phyloP scores from a whole-genome alignment of 92 coral and sea anemone species.

The Blastomussa wellsi region DNA sequence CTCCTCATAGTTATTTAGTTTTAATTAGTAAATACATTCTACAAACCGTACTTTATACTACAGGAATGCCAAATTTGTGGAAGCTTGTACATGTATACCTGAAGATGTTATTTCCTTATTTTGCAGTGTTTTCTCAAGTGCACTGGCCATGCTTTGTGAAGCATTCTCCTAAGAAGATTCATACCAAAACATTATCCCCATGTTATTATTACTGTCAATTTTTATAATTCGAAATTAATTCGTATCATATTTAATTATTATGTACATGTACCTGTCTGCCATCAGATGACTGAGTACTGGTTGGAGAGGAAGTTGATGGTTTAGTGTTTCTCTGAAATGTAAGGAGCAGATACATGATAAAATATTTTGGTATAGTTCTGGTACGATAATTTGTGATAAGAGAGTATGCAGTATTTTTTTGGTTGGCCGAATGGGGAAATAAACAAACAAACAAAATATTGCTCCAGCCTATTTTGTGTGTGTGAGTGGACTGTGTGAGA shows the following conservation, averaged over 20 bases:
- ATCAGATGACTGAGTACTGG: neutral
- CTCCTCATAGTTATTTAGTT: neutral
- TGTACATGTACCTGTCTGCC: neutral
- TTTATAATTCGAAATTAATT: too few relatives aligned
- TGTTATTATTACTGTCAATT: neutral
- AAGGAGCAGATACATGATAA: neutral
- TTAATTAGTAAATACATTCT: neutral
- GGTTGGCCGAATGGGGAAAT: too few relatives aligned
- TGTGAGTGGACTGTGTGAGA: neutral
- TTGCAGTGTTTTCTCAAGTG: too few relatives aligned
- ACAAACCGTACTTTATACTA: neutral
- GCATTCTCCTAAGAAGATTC: too few relatives aligned
- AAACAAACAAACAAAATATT: too few relatives aligned
- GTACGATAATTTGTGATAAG: neutral
- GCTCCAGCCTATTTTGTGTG: neutral
- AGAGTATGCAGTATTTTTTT: neutral
- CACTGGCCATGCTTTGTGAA: too few relatives aligned
- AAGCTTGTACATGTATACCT: too few relatives aligned
- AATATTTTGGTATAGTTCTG: neutral
- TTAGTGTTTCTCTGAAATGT: slow-evolving; percentile 1
- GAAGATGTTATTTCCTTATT: too few relatives aligned
- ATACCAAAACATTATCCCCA: too few relatives aligned
- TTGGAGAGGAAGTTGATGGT: neutral
- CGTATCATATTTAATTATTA: too few relatives aligned
- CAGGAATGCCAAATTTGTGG: too few relatives aligned